Percentiles rank a stretch among this genome's conserved stretches.
Evolutionary conservation across 2,888 invertebrate species (phyloP).

Genomic region (Dasypogon diadema): DNA sequence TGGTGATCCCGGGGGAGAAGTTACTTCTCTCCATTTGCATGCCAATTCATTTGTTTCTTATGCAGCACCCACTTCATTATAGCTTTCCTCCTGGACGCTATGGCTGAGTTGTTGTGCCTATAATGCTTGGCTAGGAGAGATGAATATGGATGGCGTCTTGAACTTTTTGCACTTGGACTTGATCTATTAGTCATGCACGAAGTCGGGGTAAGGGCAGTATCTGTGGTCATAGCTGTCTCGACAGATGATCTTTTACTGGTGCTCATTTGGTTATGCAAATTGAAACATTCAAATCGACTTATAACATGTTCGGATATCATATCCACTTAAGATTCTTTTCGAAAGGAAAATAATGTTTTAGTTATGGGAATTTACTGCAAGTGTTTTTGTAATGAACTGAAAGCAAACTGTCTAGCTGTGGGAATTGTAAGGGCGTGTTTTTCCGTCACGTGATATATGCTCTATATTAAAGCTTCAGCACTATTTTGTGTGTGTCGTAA

Average conservation of each 20-base stretch:
- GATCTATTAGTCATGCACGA: constrained; percentile 43
- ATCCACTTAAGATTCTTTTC: background rate
- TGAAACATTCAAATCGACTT: constrained; percentile 45
- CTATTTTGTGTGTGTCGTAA: too few relatives aligned
- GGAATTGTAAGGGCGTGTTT: too few relatives aligned
- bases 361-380: background rate
- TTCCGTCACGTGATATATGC: too few relatives aligned
- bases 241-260: constrained; percentile 38
- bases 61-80: constrained; percentile 18
- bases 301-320: constrained; percentile 44
- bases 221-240: background rate
- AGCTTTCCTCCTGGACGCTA: background rate
- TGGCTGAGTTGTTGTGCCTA: background rate
- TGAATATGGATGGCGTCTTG: constrained; percentile 15
- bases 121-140: background rate
- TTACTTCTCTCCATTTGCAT: constrained; percentile 35
- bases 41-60: constrained; percentile 35
- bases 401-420: too few relatives aligned
- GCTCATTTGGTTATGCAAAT: constrained; percentile 48
- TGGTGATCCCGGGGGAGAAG: background rate
- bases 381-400: too few relatives aligned
- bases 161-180: constrained; percentile 30
- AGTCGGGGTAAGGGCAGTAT: background rate
- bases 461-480: too few relatives aligned
- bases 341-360: background rate